These are phyloP conservation scores for Helobdella robusta DNA, from an alignment of 2,888 invertebrate genomes.

Conservation along the genomic window DNA sequence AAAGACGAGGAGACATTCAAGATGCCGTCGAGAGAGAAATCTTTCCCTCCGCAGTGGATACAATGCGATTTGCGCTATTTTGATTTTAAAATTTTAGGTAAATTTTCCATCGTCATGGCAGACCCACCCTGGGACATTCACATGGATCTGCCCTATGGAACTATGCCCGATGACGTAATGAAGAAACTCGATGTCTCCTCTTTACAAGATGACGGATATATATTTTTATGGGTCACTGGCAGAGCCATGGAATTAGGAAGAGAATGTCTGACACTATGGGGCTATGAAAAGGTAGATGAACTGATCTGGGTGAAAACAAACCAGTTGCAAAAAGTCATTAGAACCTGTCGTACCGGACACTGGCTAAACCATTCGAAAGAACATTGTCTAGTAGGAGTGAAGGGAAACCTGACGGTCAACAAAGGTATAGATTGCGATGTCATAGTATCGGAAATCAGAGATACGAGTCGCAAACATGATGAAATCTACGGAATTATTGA, in stretches of 20 bases:
- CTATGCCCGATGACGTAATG: conserved; percentile 98
- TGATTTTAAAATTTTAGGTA: conserved; percentile 82
- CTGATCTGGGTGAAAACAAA: conserved; percentile 99
- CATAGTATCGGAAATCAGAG: conserved; percentile 88
- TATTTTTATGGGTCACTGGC: conserved; percentile 60
- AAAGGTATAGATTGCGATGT: conserved; percentile 92
- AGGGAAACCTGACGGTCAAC: conserved; percentile 79
- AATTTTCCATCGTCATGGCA: conserved; percentile 97
- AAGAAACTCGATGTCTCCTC: conserved; percentile 82
- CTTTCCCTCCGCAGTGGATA: conserved; percentile 65
- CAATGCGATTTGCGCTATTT: conserved; percentile 86
- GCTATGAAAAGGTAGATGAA: conserved; percentile 85
- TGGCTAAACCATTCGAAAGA: conserved; percentile 93
- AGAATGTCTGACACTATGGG: conserved; percentile 59
- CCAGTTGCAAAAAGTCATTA: conserved; percentile 86
- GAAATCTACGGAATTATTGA: conserved; percentile 97
- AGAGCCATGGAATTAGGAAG: conserved; percentile 84
- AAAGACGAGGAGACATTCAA: conserved; percentile 34
- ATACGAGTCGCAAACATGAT: conserved; percentile 94
- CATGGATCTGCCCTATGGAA: conserved; percentile 96
- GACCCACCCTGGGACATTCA: conserved; percentile 99
- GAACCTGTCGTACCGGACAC: conserved; percentile 91
- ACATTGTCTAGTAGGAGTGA: conserved; percentile 67
- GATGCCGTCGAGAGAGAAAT: conserved; percentile 17
- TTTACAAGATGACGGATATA: conserved; percentile 85